These are phyloP conservation scores for Silurus lanzhouensis DNA, from an alignment of 2,797 vertebrate species.

Conservation along the genomic window DNA sequence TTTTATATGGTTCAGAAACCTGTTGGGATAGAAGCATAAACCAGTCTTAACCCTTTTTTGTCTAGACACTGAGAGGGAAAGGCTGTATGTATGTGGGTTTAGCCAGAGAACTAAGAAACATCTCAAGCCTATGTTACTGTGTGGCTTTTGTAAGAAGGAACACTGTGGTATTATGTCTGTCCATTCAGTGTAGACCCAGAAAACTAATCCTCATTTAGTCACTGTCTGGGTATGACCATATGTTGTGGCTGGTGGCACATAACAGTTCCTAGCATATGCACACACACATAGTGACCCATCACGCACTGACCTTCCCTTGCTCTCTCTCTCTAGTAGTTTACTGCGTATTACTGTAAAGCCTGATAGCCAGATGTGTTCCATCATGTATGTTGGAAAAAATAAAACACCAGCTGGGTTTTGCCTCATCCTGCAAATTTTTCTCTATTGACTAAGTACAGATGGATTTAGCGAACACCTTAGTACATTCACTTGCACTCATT, in stretches of 20 bases:
- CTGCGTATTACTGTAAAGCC: conserved; percentile 15
- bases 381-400: conserved; percentile 32
- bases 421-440: conserved; percentile 20
- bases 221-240: conserved; percentile 50
- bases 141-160: conserved; percentile 33
- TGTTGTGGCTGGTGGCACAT: conserved; percentile 36
- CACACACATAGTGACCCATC: conserved; percentile 14
- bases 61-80: background rate
- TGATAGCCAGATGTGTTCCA: conserved; percentile 33
- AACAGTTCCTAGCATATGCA: conserved; percentile 22
- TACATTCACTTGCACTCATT: conserved; percentile 1
- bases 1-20: background rate
- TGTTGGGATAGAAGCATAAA: conserved; percentile 2
- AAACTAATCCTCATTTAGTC: conserved; percentile 49
- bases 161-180: conserved; percentile 35
- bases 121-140: conserved; percentile 17
- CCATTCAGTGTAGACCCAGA: conserved; percentile 13
- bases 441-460: conserved; percentile 14
- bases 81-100: conserved; percentile 17
- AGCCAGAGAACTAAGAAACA: background rate
- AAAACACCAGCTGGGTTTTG: conserved; percentile 24
- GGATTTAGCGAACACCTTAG: conserved; percentile 21
- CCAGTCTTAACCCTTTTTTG: background rate
- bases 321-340: conserved; percentile 4
- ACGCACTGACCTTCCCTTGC: conserved; percentile 14